A percentile compares a stretch with the other conserved stretches of the same genome.
Evolutionary conservation across 37 sponge, comb jelly and placozoan species (phyloP).

Genomic region (Crambe crambe): DNA sequence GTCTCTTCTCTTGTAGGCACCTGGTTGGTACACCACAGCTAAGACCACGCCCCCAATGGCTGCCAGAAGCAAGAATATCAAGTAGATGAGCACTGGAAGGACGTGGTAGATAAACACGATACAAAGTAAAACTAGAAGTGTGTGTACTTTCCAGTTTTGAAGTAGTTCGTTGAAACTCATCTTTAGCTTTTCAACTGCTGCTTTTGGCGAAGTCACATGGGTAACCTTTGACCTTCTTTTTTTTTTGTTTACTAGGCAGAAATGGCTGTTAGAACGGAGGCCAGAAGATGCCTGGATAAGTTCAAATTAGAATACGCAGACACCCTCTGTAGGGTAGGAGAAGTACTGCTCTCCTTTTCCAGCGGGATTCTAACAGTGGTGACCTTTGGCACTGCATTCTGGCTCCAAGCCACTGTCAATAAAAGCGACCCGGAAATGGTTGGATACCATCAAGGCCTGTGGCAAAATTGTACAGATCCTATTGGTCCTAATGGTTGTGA

Average conservation of each 20-base stretch:
- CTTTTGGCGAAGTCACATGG: no score
- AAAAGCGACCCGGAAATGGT: neutral
- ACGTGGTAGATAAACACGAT: neutral
- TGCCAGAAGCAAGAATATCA: constrained; percentile 22
- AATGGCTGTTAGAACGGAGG: constrained; percentile 5
- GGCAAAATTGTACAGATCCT: constrained; percentile 53
- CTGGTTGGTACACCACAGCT: constrained; percentile 42
- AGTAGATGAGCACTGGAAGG: constrained; percentile 43
- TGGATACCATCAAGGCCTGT: constrained; percentile 38
- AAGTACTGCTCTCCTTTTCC: constrained; percentile 48
- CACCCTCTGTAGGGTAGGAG: constrained; percentile 47
- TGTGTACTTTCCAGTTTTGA: constrained; percentile 11
- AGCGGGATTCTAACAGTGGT: constrained; percentile 46
- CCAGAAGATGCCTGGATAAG: constrained; percentile 12
- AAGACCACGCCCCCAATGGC: constrained; percentile 19
- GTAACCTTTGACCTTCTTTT: constrained; percentile 2
- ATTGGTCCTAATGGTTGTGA: neutral
- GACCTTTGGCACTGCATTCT: constrained; percentile 45
- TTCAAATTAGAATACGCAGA: constrained; percentile 35
- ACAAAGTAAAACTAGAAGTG: neutral
- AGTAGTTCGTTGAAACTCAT: neutral
- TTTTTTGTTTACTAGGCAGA: neutral
- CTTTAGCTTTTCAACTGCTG: no score
- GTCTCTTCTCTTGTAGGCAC: constrained; percentile 42
- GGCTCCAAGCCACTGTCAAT: constrained; percentile 17